These are phyloP conservation scores for Chiropotes sagulatus DNA, from an alignment of 2,797 vertebrate species.

Conservation along the genomic window DNA sequence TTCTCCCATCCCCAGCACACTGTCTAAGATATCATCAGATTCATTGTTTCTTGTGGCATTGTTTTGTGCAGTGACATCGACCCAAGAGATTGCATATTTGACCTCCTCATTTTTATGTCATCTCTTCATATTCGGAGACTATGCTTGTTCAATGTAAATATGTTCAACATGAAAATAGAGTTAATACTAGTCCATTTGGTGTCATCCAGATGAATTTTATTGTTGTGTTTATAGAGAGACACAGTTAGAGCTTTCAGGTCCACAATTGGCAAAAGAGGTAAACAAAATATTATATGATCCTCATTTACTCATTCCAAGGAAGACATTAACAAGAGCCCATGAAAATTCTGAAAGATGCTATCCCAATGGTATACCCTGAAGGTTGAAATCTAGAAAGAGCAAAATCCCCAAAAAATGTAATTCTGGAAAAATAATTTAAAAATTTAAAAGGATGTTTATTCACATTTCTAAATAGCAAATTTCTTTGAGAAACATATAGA, in stretches of 20 bases:
- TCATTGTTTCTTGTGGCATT: neutral
- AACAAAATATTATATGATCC: neutral
- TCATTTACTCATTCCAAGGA: neutral
- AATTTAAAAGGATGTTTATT: neutral
- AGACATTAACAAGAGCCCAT: neutral
- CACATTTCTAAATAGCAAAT: neutral
- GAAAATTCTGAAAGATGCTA: neutral
- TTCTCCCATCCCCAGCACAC: neutral
- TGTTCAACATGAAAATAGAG: neutral
- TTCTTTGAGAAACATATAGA: neutral
- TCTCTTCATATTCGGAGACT: neutral
- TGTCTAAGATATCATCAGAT: neutral
- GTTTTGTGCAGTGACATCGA: neutral
- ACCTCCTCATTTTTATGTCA: neutral
- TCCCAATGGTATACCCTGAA: neutral
- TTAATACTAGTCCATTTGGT: neutral
- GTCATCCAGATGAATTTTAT: neutral
- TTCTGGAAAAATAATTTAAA: neutral
- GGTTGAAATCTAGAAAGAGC: neutral
- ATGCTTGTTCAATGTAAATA: neutral
- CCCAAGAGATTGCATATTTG: neutral
- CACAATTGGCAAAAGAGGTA: neutral
- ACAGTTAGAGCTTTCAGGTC: neutral
- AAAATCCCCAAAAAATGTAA: neutral
- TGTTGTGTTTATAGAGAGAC: neutral